phyloP scores from a whole-genome alignment of 2,113 vertebrate genomes.

The Balaeniceps rex region DNA sequence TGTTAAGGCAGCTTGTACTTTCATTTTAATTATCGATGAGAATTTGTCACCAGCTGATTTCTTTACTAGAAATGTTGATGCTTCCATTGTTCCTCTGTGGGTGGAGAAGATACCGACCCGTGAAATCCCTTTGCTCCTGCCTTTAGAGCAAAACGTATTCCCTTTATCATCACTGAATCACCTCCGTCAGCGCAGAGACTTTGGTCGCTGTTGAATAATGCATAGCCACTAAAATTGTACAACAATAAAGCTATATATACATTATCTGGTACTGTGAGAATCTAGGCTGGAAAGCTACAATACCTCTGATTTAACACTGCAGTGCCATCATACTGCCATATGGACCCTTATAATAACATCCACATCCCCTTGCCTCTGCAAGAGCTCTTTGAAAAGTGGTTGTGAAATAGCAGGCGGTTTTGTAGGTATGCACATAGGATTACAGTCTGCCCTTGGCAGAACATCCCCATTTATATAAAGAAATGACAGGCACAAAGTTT shows the following conservation, averaged over 20 bases:
- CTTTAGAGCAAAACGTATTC: background rate
- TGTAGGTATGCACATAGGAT: background rate
- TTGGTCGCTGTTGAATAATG: conserved; percentile 25
- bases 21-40: background rate
- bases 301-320: conserved; percentile 17
- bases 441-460: conserved; percentile 44
- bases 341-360: conserved; percentile 14
- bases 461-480: conserved; percentile 34
- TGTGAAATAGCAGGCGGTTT: conserved; percentile 28
- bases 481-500: conserved; percentile 41
- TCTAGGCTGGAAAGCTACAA: background rate
- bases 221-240: conserved; percentile 9
- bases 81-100: background rate
- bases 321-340: background rate
- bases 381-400: conserved; percentile 2
- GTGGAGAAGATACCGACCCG: background rate
- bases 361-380: conserved; percentile 1
- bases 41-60: background rate
- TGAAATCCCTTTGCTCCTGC: background rate
- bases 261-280: background rate
- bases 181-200: background rate
- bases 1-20: background rate
- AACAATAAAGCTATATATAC: conserved; percentile 28
- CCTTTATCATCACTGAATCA: conserved; percentile 26
- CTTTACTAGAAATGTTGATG: background rate